Evolutionary conservation across 2,113 vertebrate species (phyloP).

Genomic region (Barbus barbus): DNA sequence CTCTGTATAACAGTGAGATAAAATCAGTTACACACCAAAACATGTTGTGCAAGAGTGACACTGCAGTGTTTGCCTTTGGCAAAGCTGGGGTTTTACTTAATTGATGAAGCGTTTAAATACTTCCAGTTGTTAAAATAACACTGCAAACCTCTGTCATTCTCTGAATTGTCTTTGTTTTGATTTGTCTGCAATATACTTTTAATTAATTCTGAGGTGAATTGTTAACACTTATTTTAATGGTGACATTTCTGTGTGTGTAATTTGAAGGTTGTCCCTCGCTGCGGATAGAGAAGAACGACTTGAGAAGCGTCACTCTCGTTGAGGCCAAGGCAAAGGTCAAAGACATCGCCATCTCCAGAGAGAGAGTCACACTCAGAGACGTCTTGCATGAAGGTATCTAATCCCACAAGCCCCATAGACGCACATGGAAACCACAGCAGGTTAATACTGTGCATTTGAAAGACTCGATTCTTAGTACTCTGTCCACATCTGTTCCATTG

Average conservation of each 20-base stretch:
- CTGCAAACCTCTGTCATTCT: neutral
- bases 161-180: neutral
- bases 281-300: constrained; percentile 98
- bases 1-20: neutral
- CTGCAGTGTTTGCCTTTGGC: constrained; percentile 14
- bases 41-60: constrained; percentile 19
- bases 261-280: constrained; percentile 92
- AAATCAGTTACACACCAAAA: constrained; percentile 38
- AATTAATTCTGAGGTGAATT: neutral
- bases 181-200: neutral
- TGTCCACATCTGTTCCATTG: neutral
- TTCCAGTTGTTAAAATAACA: constrained; percentile 21
- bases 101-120: neutral
- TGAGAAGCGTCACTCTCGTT: constrained; percentile 91
- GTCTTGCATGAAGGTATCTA: constrained; percentile 78
- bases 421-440: neutral
- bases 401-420: neutral
- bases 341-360: constrained; percentile 95
- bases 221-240: neutral
- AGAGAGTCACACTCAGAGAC: constrained; percentile 92
- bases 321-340: constrained; percentile 98
- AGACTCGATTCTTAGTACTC: neutral
- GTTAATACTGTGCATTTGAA: neutral
- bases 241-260: neutral
- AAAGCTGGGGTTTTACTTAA: neutral